Evolutionary conservation across 2,113 vertebrate genomes (phyloP).

Genomic region (Notechis scutatus): DNA sequence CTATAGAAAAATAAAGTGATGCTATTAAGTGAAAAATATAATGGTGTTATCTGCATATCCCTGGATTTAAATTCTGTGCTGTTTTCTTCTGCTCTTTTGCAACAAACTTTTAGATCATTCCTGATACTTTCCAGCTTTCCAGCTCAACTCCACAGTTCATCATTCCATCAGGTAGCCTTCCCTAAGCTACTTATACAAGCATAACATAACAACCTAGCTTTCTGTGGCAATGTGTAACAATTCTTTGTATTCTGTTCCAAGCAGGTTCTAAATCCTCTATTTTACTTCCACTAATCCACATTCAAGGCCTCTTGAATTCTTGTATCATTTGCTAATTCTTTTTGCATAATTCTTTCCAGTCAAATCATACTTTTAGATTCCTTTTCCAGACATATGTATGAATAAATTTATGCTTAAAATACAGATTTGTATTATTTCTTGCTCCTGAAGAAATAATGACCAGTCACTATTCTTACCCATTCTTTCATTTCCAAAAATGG

Average conservation of each 20-base stretch:
- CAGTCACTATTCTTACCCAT: background rate
- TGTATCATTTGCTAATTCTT: background rate
- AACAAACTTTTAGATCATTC: background rate
- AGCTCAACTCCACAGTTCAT: background rate
- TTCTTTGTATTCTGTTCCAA: background rate
- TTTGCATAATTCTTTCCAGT: background rate
- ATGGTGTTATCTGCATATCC: background rate
- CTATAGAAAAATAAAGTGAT: background rate
- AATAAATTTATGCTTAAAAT: background rate
- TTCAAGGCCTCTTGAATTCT: background rate
- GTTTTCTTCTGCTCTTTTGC: background rate
- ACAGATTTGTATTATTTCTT: background rate
- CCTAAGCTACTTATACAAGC: background rate
- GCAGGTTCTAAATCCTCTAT: background rate
- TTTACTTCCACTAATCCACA: background rate
- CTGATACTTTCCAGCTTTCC: background rate
- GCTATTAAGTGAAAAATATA: background rate
- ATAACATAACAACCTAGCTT: background rate
- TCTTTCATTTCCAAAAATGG: background rate
- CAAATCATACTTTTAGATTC: background rate
- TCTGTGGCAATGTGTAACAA: background rate
- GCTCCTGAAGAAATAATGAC: background rate
- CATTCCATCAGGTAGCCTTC: background rate
- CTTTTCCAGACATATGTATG: background rate
- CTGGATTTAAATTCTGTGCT: background rate